phyloP scores from a whole-genome alignment of 2,113 vertebrate species.

The Myotis yumanensis region DNA sequence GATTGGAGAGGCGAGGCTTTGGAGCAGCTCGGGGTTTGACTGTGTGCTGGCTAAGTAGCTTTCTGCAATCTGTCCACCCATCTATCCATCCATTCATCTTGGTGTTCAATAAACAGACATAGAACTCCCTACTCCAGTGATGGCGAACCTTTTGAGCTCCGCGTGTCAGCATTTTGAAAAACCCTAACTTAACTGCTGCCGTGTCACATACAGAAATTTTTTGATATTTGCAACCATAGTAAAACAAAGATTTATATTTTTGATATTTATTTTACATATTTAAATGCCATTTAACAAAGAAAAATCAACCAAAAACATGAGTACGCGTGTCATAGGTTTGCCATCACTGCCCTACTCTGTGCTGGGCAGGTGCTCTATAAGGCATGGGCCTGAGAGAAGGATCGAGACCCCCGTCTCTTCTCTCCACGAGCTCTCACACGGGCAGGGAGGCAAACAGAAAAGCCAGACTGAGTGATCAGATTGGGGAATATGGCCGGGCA shows the following conservation, averaged over 20 bases:
- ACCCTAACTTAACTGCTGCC: too few species aligned
- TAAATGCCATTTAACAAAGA: too few species aligned
- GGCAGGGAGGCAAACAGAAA: not conserved
- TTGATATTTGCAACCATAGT: too few species aligned
- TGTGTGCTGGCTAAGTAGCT: not conserved
- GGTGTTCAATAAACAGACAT: not conserved
- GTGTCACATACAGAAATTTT: too few species aligned
- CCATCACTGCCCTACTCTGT: not conserved
- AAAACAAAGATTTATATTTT: too few species aligned
- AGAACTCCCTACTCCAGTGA: not conserved
- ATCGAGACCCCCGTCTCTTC: not conserved
- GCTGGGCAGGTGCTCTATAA: not conserved
- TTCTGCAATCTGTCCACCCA: not conserved
- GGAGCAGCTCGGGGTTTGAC: not conserved
- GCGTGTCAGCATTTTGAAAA: too few species aligned
- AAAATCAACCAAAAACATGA: too few species aligned
- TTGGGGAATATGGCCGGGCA: not conserved
- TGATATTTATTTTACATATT: too few species aligned
- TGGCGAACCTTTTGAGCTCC: too few species aligned
- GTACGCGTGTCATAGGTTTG: too few species aligned
- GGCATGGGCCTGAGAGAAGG: not conserved
- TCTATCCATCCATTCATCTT: not conserved
- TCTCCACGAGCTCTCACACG: not conserved
- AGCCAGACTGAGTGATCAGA: conserved; percentile 32
- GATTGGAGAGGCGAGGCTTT: not conserved